A percentile compares a stretch with the other conserved stretches of the same genome.
These are phyloP conservation scores for Poecilus cupreus DNA, from an alignment of 2,888 invertebrate genomes.

Conservation along the genomic window DNA sequence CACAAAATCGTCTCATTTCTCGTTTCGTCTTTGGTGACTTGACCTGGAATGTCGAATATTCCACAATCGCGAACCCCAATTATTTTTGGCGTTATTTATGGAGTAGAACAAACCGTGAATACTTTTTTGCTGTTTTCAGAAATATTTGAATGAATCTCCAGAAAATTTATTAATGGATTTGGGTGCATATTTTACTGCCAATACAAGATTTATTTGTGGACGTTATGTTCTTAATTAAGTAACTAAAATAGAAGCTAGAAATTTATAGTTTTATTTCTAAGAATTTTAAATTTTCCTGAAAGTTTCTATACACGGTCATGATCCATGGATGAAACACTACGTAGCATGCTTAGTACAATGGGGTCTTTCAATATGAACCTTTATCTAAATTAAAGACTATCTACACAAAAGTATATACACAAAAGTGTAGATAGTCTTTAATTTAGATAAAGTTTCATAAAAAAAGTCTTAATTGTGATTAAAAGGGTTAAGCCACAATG, in stretches of 20 bases:
- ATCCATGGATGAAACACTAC: no score
- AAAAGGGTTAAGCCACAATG: no score
- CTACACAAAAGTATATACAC: no score
- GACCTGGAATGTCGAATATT: slow-evolving; percentile 45
- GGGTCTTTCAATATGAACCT: no score
- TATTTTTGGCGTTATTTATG: slow-evolving; percentile 41
- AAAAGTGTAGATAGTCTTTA: no score
- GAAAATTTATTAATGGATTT: slow-evolving; percentile 40
- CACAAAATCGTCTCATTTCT: not conserved
- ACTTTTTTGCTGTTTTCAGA: not conserved
- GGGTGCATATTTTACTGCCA: slow-evolving; percentile 31
- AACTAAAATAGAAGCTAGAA: not conserved
- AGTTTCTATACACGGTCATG: no score
- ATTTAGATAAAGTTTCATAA: no score
- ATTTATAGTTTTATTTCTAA: no score
- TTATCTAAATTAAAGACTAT: no score
- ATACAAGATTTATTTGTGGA: not conserved
- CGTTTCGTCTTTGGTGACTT: slow-evolving; percentile 16
- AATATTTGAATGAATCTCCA: slow-evolving; percentile 44
- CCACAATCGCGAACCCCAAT: slow-evolving; percentile 38
- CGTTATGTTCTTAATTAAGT: slow-evolving; percentile 26
- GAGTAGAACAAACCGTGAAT: not conserved
- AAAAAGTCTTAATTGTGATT: no score
- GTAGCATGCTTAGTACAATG: no score
- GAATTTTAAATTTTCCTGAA: no score